These are phyloP conservation scores for Urocitellus parryii DNA, from an alignment of 2,113 vertebrate genomes.

Conservation along the genomic window DNA sequence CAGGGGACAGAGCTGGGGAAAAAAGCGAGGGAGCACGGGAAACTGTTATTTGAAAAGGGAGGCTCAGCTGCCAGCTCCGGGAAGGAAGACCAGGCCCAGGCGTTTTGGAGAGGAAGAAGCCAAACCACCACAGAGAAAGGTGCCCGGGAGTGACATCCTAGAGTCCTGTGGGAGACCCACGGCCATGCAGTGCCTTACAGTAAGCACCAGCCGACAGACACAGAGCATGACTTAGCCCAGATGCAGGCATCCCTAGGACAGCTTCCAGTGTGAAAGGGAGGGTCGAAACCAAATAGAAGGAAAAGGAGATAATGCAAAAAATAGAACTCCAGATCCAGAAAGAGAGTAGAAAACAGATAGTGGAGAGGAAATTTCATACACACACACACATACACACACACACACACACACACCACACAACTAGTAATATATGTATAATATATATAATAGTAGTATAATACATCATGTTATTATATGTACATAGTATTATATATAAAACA, in stretches of 20 bases:
- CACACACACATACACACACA: background rate
- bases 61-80: background rate
- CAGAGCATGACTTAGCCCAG: background rate
- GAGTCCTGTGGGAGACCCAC: background rate
- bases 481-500: no score
- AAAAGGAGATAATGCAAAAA: no score
- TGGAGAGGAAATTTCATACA: background rate
- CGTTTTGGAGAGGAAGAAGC: background rate
- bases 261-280: background rate
- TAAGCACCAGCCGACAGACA: background rate
- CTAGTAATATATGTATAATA: no score
- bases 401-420: no score
- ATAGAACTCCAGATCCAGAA: background rate
- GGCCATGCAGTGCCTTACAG: no score
- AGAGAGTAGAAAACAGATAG: background rate
- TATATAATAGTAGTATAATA: no score
- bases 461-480: no score
- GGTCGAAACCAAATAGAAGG: background rate
- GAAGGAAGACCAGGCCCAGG: background rate
- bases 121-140: background rate
- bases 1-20: background rate
- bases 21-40: background rate
- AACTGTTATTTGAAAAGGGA: background rate
- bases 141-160: background rate
- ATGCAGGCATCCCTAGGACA: background rate